phyloP scores from a whole-genome alignment of 2,113 vertebrate genomes.

The Myiopsitta monachus region DNA sequence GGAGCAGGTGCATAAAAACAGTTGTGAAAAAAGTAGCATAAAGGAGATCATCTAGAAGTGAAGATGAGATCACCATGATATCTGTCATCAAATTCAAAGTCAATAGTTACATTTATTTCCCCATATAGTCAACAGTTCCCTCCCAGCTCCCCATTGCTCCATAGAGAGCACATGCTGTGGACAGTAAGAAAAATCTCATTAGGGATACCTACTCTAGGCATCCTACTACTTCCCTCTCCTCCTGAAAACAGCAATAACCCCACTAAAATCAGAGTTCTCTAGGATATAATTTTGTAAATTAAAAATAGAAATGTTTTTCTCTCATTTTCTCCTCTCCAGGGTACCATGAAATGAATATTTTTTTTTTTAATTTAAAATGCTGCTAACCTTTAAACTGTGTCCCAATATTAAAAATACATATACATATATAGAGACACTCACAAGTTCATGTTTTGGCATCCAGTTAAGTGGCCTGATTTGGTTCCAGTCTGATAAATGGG shows the following conservation, averaged over 20 bases:
- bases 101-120: background rate
- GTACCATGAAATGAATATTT: background rate
- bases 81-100: background rate
- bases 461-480: background rate
- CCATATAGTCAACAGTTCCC: background rate
- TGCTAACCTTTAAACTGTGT: conserved; percentile 22
- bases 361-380: background rate
- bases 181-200: background rate
- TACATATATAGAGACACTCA: background rate
- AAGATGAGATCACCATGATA: background rate
- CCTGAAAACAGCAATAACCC: background rate
- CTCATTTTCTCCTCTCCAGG: background rate
- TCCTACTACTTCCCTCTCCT: background rate
- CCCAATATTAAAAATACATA: background rate
- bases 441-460: background rate
- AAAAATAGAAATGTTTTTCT: background rate
- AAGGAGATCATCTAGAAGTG: background rate
- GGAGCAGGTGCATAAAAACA: background rate
- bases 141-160: background rate
- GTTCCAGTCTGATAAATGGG: conserved; percentile 9
- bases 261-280: background rate
- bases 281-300: background rate
- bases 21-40: accelerated
- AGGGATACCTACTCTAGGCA: background rate
- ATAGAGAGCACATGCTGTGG: background rate